Percentiles rank a stretch among this genome's conserved stretches.
These are phyloP conservation scores for Phrynocephalus versicolor DNA, from an alignment of 2,113 vertebrate genomes.

Conservation along the genomic window DNA sequence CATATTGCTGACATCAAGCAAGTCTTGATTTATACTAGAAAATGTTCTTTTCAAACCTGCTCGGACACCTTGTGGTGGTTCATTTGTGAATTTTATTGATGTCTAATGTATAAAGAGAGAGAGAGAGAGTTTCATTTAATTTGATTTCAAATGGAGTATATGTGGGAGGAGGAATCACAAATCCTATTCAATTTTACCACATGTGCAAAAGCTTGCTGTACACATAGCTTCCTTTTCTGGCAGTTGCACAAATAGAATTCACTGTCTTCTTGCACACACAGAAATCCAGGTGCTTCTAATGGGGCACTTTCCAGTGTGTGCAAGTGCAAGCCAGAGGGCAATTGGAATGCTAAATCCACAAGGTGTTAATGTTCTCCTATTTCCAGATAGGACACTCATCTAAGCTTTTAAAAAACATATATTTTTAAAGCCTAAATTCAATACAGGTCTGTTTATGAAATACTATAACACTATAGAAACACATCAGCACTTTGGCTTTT, in stretches of 20 bases:
- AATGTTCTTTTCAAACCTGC: conserved; percentile 80
- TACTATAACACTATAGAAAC: conserved; percentile 11
- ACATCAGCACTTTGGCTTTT: neutral
- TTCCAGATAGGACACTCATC: too few relatives aligned
- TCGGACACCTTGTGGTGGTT: conserved; percentile 78
- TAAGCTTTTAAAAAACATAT: neutral
- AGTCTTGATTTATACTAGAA: conserved; percentile 77
- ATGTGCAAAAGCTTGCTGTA: neutral
- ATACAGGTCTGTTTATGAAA: conserved; percentile 7
- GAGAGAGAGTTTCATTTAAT: conserved; percentile 44
- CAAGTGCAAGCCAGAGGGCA: too few relatives aligned
- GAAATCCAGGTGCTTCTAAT: too few relatives aligned
- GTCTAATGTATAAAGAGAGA: conserved; percentile 63
- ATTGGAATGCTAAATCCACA: too few relatives aligned
- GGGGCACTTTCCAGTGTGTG: too few relatives aligned
- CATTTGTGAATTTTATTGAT: conserved; percentile 81
- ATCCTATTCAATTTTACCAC: neutral
- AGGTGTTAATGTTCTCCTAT: too few relatives aligned
- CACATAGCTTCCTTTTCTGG: too few relatives aligned
- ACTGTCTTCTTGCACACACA: too few relatives aligned
- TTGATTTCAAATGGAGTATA: conserved; percentile 21
- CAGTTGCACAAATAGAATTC: too few relatives aligned
- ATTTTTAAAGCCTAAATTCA: neutral
- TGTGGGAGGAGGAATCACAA: too few relatives aligned
- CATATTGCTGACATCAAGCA: conserved; percentile 74